Evolutionary conservation across 2,797 vertebrate genomes (phyloP), one percentile per base, ranked within the genome.

Genomic region (Ataeniobius toweri): DNA sequence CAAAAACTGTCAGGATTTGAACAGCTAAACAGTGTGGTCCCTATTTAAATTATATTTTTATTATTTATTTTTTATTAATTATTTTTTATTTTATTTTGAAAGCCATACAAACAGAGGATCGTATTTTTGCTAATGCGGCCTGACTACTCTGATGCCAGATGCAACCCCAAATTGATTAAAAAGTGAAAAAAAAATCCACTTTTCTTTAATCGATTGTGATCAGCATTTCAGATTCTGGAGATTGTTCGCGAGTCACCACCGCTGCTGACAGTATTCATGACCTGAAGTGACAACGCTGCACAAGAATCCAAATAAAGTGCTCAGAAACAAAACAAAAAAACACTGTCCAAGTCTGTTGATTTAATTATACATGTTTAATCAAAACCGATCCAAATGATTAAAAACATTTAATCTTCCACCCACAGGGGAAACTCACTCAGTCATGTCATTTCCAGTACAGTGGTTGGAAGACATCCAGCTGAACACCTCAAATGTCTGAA

Each of bases 401-500:
- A 75, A 79, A 39, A 16, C 13, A 80, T 81, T 65, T 80, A 80
- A 90, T 90, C 71, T 83, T 51, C 78, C 46, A 69, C 69, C 76
- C 61, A 74, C 1, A 8, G 69, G 80, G 63, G 53, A 79, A 71
- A 79, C 58, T 50, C 36, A 53, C 69, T 51, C 79, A 61, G 18
- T 81, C 77, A 74, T 74, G 75, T 70, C 63, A 83, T 85, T 72
- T 63, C 13, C 5, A 63, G n/a, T 50, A 53, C 79, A 65, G 50
- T 81, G 69, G 77, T 61, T 78, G 77, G 31, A 75, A 71, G 20
- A 59, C 18, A 24, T 79, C 80, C 79, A 77, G 31, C 78, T 73
- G 51, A 79, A 86, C 75, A 83, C 73, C 67, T 73, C 46, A 24
- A 69, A 87, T 77, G 69, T 79, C 58, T 70, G 81, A 81, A 89